Evolutionary conservation across 2,888 invertebrate genomes (phyloP), one percentile per base, ranked within the genome.

Genomic region (Cetonia aurata): DNA sequence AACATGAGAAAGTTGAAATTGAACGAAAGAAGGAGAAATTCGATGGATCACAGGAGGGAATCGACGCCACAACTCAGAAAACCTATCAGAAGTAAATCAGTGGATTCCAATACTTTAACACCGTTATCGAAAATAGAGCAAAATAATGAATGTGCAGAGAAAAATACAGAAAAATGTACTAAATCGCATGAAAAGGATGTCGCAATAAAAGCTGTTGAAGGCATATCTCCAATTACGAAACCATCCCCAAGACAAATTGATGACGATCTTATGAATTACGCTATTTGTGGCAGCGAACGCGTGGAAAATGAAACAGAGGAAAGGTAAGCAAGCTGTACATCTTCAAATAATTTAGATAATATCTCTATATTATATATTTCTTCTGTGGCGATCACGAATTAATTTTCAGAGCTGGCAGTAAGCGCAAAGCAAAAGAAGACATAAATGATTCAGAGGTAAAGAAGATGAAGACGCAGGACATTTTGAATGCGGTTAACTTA

Each of bases 221-320:
- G 17, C 66, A 71, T 13, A 46, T 60, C 62, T 6, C 37, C 62
- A 10, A 13, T 4, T 48, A 9, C 13, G 31, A 48, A 62, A 50
- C 13, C 8, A 6, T 62, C 48, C 25, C 44, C 56, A 19, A 50
- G 60, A 42, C 46, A 56, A 59, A 57, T 50, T 25, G 76, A 79
- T 37, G 79, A 79, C 52, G 79, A 79, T 19, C 67, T 79, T 48
- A 79, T 80, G 80, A 79, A 79, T 71, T 80, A 77, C 74, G 80
- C 79, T 1, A 57, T 78, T 25, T 67, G 77, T 52, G 79, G 79
- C n/a, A 77, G 73, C 69, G 74, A 75, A 46, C 67, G 76, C 8
- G 62, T 67, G 19, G 70, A 69, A 71, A 75, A 69, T 68, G 50
- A 55, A 37, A 57, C 72, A 19, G 66, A 25, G 3, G 48, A 10